phyloP scores from a whole-genome alignment of 2,797 vertebrate species.

The Selene dorsalis region DNA sequence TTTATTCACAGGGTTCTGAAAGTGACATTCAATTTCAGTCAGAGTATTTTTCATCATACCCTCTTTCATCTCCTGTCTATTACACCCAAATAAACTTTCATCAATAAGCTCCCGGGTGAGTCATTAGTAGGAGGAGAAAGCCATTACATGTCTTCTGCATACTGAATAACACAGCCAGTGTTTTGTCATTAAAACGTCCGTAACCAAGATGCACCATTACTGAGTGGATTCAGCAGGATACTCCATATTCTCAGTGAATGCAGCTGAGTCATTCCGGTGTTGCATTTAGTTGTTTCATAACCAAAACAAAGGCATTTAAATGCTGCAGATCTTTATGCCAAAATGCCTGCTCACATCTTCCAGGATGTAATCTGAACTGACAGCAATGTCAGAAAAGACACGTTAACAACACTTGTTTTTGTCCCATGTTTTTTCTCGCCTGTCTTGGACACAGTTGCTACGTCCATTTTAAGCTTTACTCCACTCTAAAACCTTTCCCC shows the following conservation, averaged over 20 bases:
- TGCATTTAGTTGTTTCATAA: constrained; percentile 39
- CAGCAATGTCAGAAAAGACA: constrained; percentile 23
- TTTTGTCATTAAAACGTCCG: constrained; percentile 75
- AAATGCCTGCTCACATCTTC: neutral
- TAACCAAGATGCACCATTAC: constrained; percentile 53
- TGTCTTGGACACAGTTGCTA: neutral
- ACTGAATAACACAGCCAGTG: constrained; percentile 69
- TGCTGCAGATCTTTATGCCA: neutral
- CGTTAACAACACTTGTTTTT: constrained; percentile 7
- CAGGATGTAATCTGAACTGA: constrained; percentile 15
- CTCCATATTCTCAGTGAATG: constrained; percentile 38
- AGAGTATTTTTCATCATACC: constrained; percentile 50
- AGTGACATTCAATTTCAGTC: constrained; percentile 60
- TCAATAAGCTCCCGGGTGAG: constrained; percentile 72
- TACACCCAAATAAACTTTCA: constrained; percentile 69
- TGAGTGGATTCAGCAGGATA: constrained; percentile 55
- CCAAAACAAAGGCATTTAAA: constrained; percentile 32
- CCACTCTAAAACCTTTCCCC: neutral
- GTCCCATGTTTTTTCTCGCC: neutral
- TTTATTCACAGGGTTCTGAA: constrained; percentile 6
- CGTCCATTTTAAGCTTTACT: constrained; percentile 2
- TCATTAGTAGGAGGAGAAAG: constrained; percentile 74
- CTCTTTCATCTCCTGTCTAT: constrained; percentile 61
- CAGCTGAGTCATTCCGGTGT: constrained; percentile 9
- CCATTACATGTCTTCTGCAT: constrained; percentile 74